Evolutionary conservation across 1,140 invertebrate genomes (phyloP), one percentile per base, ranked within the genome.

Genomic region (Bombus sibiricus): DNA sequence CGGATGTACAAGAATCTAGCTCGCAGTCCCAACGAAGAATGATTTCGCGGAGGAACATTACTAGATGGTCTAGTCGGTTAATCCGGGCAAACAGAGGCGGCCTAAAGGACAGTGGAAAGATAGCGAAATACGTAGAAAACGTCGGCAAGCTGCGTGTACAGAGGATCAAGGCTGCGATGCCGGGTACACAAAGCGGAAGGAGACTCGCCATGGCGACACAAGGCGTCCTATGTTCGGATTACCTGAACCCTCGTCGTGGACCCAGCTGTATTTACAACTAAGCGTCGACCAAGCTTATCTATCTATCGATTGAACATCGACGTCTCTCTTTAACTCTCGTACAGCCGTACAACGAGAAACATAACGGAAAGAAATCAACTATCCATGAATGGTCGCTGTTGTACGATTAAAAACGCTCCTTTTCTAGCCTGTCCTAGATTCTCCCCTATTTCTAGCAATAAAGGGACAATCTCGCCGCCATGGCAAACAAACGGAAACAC

Each of bases 191-290:
- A 91, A 90, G 81, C 75, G 71, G 64, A 34, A 82, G 80, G 87
- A 92, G 88, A 86, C 89, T 84, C 68, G 74, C 47, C 79, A 77
- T 62, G 59, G 86, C 75, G 89, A 87, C 83, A 94, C 91, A 93
- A 91, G 90, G 91, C 80, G 64, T 87, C 77, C 88, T 90, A 91
- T 93, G 89, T 92, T 92, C 92, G 85, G 86, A 85, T 92, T 93
- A 92, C 92, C 92, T 92, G 91, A 91, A 89, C 81, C 66, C 84
- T 47, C 28, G 28, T 59, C 59, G 81, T 75, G 88, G 81, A 73
- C 83, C 90, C 93, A 94, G 94, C 94, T 95, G 93, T 94, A 92
- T 95, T 95, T 95, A 93, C 93, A 88, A 88, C 88, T 87, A 86
- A n/a, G 28, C 59, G 90, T 90, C 91, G 90, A 87, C 89, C 91